Conservation (phyloP, 2,797 vertebrate species). For the Champsocephalus esox region DNA sequence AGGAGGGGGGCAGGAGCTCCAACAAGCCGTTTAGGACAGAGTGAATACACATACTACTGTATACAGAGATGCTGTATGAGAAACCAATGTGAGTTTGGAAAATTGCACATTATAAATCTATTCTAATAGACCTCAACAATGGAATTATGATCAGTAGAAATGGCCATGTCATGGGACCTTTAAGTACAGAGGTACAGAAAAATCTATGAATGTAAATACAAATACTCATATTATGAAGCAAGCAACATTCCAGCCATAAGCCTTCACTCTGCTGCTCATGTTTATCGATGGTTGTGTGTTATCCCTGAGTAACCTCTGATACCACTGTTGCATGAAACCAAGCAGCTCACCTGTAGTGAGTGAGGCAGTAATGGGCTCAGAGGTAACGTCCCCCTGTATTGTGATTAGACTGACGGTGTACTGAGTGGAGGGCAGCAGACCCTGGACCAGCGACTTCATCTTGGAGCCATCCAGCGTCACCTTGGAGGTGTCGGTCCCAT, state of each 20-base stretch:
- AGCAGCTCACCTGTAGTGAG: slow-evolving; percentile 91
- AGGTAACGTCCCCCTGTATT: slow-evolving; percentile 89
- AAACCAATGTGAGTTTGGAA: no score
- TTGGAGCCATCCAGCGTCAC: slow-evolving; percentile 90
- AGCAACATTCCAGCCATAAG: neutral
- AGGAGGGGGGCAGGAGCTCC: no score
- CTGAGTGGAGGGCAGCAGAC: slow-evolving; percentile 90
- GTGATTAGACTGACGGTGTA: slow-evolving; percentile 94
- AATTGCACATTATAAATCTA: no score
- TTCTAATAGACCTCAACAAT: no score
- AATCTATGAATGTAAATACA: neutral
- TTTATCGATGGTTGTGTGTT: slow-evolving; percentile 11
- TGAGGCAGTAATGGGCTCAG: slow-evolving; percentile 91
- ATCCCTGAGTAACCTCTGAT: neutral
- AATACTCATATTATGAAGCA: neutral
- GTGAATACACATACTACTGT: no score
- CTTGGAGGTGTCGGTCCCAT: slow-evolving; percentile 87
- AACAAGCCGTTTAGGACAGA: no score
- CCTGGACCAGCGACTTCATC: slow-evolving; percentile 88
- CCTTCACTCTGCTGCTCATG: neutral
- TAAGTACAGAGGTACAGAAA: neutral
- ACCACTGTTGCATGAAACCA: slow-evolving; percentile 14
- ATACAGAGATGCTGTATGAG: no score
- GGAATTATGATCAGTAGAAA: no score
- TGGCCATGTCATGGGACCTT: no score